Conservation (phyloP, 2,888 invertebrate genomes). For the Temnothorax ravouxi region DNA sequence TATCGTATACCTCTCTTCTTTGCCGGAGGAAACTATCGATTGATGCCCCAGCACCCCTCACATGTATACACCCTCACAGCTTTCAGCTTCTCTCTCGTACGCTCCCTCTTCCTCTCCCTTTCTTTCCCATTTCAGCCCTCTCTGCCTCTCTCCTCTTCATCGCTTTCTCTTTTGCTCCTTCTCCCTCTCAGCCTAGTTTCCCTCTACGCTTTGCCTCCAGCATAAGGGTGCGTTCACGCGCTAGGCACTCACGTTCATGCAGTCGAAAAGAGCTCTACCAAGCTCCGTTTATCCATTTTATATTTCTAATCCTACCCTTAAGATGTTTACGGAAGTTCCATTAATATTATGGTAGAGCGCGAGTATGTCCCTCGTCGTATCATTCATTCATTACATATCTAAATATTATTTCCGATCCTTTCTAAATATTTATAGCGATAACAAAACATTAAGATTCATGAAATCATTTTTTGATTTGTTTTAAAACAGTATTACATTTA, state of each 20-base stretch:
- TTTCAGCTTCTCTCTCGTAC: slow-evolving; percentile 60
- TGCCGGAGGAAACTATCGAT: slow-evolving; percentile 81
- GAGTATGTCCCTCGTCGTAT: background rate
- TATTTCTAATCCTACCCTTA: slow-evolving; percentile 39
- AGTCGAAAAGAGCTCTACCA: slow-evolving; percentile 64
- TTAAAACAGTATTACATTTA: background rate
- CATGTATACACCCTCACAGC: slow-evolving; percentile 66
- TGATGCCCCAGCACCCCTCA: slow-evolving; percentile 77
- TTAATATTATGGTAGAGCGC: slow-evolving; percentile 31
- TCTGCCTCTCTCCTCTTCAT: slow-evolving; percentile 22
- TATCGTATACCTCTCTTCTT: slow-evolving; percentile 73
- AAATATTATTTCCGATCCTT: background rate
- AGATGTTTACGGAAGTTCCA: slow-evolving; percentile 38
- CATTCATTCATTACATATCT: background rate
- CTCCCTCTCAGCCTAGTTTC: slow-evolving; percentile 67
- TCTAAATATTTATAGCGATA: background rate
- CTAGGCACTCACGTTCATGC: slow-evolving; percentile 63
- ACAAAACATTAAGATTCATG: background rate
- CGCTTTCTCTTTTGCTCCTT: slow-evolving; percentile 39
- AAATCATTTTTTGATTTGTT: background rate
- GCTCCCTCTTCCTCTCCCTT: slow-evolving; percentile 53
- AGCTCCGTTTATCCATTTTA: slow-evolving; percentile 69
- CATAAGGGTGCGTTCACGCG: slow-evolving; percentile 71
- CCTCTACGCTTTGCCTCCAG: slow-evolving; percentile 62
- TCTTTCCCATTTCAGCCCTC: slow-evolving; percentile 31